Conservation (phyloP, 30 jellyfish, hydroid and myxozoan genomes). For the Aurelia sp. region DNA sequence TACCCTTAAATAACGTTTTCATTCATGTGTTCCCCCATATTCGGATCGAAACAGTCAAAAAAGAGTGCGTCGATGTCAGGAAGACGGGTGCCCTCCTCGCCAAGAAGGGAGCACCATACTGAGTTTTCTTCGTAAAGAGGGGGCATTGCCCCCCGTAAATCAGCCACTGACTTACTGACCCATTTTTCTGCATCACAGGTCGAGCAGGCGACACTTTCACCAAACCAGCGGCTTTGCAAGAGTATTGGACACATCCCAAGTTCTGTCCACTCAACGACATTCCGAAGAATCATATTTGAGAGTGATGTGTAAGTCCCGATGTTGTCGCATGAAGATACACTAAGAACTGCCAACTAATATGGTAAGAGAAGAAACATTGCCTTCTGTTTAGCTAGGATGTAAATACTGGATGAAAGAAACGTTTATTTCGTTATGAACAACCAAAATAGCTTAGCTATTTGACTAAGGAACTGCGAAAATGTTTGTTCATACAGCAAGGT, state of each 20-base stretch:
- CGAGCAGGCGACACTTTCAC: neutral
- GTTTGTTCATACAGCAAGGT: too few species aligned
- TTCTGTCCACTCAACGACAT: constrained; percentile 32
- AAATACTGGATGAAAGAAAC: too few species aligned
- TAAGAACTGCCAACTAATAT: too few species aligned
- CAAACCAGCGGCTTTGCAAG: constrained; percentile 33
- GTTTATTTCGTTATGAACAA: too few species aligned
- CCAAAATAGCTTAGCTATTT: too few species aligned
- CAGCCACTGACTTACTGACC: neutral
- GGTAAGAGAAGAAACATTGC: neutral
- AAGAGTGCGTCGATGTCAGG: too few species aligned
- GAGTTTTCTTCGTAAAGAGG: neutral
- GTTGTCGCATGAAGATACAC: neutral
- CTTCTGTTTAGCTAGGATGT: too few species aligned
- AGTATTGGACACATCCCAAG: constrained; percentile 61
- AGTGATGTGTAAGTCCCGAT: constrained; percentile 37
- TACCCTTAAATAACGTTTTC: too few species aligned
- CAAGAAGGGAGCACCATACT: neutral
- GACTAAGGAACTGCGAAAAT: too few species aligned
- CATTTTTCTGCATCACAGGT: neutral
- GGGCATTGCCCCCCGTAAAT: neutral
- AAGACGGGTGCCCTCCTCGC: neutral
- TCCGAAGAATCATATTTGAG: constrained; percentile 34
- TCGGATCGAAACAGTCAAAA: too few species aligned
- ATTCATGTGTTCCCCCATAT: too few species aligned